Evolutionary conservation across 2,888 invertebrate species (phyloP).

Genomic region (Magallana nippona): DNA sequence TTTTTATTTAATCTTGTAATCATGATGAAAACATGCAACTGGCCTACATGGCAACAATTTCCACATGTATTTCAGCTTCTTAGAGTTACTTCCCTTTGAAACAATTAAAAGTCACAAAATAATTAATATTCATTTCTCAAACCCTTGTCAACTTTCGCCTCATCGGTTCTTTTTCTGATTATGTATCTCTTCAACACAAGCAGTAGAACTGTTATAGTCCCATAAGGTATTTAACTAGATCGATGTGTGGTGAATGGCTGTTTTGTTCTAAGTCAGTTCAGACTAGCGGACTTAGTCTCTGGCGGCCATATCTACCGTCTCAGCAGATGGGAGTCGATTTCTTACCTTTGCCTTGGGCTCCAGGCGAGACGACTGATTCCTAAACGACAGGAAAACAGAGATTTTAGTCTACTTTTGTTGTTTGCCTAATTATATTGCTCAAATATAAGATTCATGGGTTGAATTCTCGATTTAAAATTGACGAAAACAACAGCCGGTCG

Average conservation of each 20-base stretch:
- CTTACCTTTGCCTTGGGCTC: conserved; percentile 43
- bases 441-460: not conserved
- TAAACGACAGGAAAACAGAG: conserved; percentile 50
- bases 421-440: not conserved
- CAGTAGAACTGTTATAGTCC: not conserved
- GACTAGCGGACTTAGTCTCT: conserved; percentile 50
- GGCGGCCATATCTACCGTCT: conserved; percentile 35
- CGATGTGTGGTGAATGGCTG: not conserved
- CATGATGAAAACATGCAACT: too few species aligned
- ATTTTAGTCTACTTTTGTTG: not conserved
- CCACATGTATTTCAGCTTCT: not conserved
- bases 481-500: conserved; percentile 48
- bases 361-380: conserved; percentile 39
- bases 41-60: too few species aligned
- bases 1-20: too few species aligned
- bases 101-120: conserved; percentile 31
- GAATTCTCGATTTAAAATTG: conserved; percentile 47
- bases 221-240: not conserved
- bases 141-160: not conserved
- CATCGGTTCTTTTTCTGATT: not conserved
- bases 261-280: conserved; percentile 25
- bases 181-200: not conserved
- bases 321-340: conserved; percentile 33
- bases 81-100: conserved; percentile 27
- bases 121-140: conserved; percentile 13